These are phyloP conservation scores for Zapus hudsonius DNA, from an alignment of 2,113 vertebrate species.

Conservation along the genomic window DNA sequence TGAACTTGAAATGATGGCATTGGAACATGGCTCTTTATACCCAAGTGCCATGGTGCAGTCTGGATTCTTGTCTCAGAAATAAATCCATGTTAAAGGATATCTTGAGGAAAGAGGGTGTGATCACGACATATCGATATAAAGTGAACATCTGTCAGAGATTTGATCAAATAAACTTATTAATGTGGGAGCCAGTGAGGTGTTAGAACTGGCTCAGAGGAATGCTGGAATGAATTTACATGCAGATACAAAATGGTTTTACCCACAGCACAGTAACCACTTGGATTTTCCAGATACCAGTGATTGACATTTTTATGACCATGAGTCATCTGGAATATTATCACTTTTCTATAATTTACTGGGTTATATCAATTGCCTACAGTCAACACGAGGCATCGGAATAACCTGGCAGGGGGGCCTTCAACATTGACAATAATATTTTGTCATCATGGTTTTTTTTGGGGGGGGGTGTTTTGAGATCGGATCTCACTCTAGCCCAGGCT, in stretches of 20 bases:
- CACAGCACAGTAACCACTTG: neutral
- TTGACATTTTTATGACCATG: neutral
- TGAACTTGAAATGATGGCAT: neutral
- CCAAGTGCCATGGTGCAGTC: neutral
- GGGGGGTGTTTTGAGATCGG: too few relatives aligned
- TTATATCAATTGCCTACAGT: neutral
- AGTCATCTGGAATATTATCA: neutral
- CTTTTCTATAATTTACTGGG: neutral
- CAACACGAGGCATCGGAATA: neutral
- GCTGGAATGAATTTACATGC: neutral
- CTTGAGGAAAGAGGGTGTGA: neutral
- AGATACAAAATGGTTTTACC: neutral
- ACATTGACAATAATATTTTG: neutral
- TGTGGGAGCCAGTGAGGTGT: neutral
- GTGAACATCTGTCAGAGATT: neutral
- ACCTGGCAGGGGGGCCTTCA: neutral
- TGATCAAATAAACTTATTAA: neutral
- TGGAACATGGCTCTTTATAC: neutral
- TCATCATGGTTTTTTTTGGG: too few relatives aligned
- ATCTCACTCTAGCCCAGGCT: too few relatives aligned
- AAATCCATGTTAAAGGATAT: neutral
- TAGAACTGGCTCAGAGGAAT: neutral
- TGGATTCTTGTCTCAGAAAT: neutral
- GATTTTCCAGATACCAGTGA: neutral
- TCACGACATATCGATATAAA: neutral